Percentiles rank a stretch among this genome's conserved stretches.
Evolutionary conservation across 2,113 vertebrate species (phyloP).

Genomic region (Mesembrinibis cayennensis): DNA sequence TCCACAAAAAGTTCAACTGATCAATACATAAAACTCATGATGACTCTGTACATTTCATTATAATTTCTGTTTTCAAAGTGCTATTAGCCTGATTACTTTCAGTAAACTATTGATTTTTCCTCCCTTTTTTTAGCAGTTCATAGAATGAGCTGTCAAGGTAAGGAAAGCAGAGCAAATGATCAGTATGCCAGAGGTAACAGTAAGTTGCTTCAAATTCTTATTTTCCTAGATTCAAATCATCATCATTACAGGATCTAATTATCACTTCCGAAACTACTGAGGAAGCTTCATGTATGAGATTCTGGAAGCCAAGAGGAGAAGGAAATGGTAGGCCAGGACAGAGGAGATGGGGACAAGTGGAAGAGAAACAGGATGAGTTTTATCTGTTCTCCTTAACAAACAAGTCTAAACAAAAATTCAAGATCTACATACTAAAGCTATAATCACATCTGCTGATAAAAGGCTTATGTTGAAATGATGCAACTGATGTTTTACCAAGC

Average conservation of each 20-base stretch:
- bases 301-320: not conserved
- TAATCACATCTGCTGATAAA: not conserved
- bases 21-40: not conserved
- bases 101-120: not conserved
- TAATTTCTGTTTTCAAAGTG: not conserved
- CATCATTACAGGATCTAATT: not conserved
- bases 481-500: not conserved
- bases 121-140: not conserved
- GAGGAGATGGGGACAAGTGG: not conserved
- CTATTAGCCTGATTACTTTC: not conserved
- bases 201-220: not conserved
- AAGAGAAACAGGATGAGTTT: not conserved
- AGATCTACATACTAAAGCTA: not conserved
- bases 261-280: not conserved
- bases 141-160: not conserved
- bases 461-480: not conserved
- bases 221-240: not conserved
- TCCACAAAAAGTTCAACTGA: not conserved
- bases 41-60: not conserved
- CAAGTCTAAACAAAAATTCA: not conserved
- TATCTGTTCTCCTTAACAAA: not conserved
- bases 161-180: not conserved
- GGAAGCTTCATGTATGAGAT: not conserved
- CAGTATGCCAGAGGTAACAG: not conserved
- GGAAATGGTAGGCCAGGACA: not conserved